phyloP scores from a whole-genome alignment of 1,140 invertebrate genomes.

The Rhagoletis pomonella region DNA sequence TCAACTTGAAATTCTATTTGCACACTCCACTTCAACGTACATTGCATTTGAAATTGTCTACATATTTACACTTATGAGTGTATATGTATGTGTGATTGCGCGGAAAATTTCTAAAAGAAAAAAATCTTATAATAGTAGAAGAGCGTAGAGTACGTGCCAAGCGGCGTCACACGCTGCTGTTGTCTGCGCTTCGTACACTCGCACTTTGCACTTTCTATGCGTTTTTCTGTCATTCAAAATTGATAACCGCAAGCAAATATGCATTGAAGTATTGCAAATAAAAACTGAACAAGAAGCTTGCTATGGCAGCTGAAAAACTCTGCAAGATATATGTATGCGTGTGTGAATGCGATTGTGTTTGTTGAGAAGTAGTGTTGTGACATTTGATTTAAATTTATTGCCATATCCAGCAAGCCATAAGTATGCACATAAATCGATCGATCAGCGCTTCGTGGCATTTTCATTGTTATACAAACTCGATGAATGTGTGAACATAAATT shows the following conservation, averaged over 20 bases:
- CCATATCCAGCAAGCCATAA: neutral
- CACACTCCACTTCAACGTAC: neutral
- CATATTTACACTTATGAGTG: neutral
- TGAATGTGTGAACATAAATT: too few relatives aligned
- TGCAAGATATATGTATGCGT: neutral
- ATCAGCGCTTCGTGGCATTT: too few relatives aligned
- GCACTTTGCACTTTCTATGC: constrained; percentile 22
- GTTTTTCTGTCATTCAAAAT: constrained; percentile 52
- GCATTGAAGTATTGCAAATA: neutral
- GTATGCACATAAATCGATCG: too few relatives aligned
- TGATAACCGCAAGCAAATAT: constrained; percentile 36
- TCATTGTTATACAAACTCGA: too few relatives aligned
- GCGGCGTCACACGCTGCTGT: constrained; percentile 22
- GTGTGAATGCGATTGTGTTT: neutral
- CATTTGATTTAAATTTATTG: constrained; percentile 51
- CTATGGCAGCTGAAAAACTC: neutral
- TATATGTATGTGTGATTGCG: constrained; percentile 8
- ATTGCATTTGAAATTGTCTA: neutral
- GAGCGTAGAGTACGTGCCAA: constrained; percentile 19
- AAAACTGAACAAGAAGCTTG: neutral
- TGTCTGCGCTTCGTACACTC: neutral
- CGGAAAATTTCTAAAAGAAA: neutral
- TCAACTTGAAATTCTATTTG: constrained; percentile 22
- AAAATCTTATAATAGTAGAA: neutral
- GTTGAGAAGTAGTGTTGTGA: constrained; percentile 36